Base-by-base conservation (phyloP, 2,797 vertebrate genomes). In the Zalophus californianus region DNA sequence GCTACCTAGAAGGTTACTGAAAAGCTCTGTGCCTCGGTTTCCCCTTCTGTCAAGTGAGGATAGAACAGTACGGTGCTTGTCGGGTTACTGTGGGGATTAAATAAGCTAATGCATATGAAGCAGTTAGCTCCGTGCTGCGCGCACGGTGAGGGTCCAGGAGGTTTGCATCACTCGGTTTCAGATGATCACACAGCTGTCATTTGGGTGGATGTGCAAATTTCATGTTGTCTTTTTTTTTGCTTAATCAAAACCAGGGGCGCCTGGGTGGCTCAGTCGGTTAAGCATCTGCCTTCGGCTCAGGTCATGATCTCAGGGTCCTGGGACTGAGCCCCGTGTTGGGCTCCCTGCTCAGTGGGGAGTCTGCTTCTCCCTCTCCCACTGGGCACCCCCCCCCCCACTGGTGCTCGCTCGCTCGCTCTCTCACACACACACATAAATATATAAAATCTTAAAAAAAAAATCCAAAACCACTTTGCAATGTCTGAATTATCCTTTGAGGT, bases 71-170 rank as follows among this genome's bases (percentile, higher is more conserved):
- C 68, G 27, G 52, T 23, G 83, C 60, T 68, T n/a, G 11, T 35
- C 70, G 68, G 20, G 29, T 72, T 52, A 11, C 21, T 50, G 13
- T 20, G 82, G 38, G 18, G 29, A 70, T 52, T 77, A 44, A 25
- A 10, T 54, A 13, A 58, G n/a, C 27, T 14, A 18, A 54, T 7
- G n/a, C 58, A 18, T 21, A 18, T 21, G 35, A 83, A 60, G 25
- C 32, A 32, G 35, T 48, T 38, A 32, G 62, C 12, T 54, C 7
- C 0, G 1, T 9, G 25, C 54, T 14, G 29, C 41, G 70, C 41
- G 35, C 6, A 0, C 0, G 0, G n/a, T 15, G 70, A 78, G 80
- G 29, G 44, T 41, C 50, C 7, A 2, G 29, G 32, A 15, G 35
- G 48, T 79, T 48, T 29, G 15, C 4, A 5, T 18, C 72, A 35